Base-by-base conservation (phyloP, 2,797 vertebrate genomes). In the Semotilus atromaculatus region DNA sequence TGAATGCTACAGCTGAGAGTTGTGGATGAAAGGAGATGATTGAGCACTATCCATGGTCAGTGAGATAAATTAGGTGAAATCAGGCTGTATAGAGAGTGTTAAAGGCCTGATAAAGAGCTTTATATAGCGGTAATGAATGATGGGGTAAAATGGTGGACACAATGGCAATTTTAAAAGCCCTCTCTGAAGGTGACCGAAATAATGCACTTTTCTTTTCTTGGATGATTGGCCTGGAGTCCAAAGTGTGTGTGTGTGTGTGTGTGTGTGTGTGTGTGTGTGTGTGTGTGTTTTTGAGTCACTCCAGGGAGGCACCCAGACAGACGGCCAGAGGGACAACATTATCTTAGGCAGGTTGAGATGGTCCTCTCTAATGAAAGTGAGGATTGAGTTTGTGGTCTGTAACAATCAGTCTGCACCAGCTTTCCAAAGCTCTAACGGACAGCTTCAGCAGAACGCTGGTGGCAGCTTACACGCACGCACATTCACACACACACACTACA, bases 351-450 rank as follows among this genome's bases (percentile, higher is more conserved):
- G 75, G 68, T 70, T 66, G 31, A 74, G 75, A 58, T 40, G 73
- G 38, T 79, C 8, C 31, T 86, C 48, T 79, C 74, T 86, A 86
- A 82, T 86, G 85, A 72, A 86, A 82, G 66, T 78, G 51, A 62
- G 85, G 73, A 82, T 76, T 81, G 72, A 62, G 58, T 62, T 77
- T 1, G 55, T 72, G 55, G 85, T 82, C 80, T 82, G 85, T 77
- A 86, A 78, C 85, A 86, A 78, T 86, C 80, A 62, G 58, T 70
- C 34, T 29, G 45, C 40, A 70, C 23, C 81, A 84, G 77, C 68
- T 86, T 84, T 73, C 18, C 66, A 76, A 68, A 77, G 55, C 58
- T 64, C 40, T 77, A 62, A 43, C 1, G 3, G 53, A 36, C 53
- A n/a, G 55, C 58, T 84, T 40, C 10, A 38, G 84, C 60, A 51